Conservation (phyloP, 2,888 invertebrate species). For the Acronicta aceris region DNA sequence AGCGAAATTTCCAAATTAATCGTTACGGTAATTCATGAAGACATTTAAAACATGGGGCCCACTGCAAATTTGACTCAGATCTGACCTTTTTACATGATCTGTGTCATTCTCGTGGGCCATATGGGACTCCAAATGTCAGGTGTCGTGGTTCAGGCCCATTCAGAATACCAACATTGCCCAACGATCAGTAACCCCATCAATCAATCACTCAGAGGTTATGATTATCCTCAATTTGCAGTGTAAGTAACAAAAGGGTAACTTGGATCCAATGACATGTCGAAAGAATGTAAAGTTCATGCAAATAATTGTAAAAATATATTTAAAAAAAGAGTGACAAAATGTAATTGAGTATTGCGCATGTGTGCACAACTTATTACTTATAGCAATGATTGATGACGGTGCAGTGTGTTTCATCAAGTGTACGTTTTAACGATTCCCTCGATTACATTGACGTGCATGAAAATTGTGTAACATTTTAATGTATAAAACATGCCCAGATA, state of each 20-base stretch:
- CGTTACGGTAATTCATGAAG: slow-evolving; percentile 37
- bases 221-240: slow-evolving; percentile 64
- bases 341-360: slow-evolving; percentile 54
- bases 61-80: slow-evolving; percentile 45
- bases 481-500: slow-evolving; percentile 77
- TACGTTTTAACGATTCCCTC: slow-evolving; percentile 63
- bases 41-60: slow-evolving; percentile 47
- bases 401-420: slow-evolving; percentile 65
- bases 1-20: slow-evolving; percentile 39
- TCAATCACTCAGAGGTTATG: slow-evolving; percentile 64
- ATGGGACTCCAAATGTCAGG: slow-evolving; percentile 62
- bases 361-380: slow-evolving; percentile 56
- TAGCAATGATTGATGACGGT: slow-evolving; percentile 62
- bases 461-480: slow-evolving; percentile 83
- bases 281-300: slow-evolving; percentile 64
- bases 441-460: slow-evolving; percentile 70
- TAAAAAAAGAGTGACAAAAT: slow-evolving; percentile 52
- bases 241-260: slow-evolving; percentile 56
- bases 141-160: slow-evolving; percentile 57
- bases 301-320: slow-evolving; percentile 58
- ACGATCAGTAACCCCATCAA: slow-evolving; percentile 62
- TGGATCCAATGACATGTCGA: slow-evolving; percentile 55
- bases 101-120: slow-evolving; percentile 58
- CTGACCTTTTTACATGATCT: slow-evolving; percentile 61
- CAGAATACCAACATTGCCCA: slow-evolving; percentile 61